These are phyloP conservation scores for Rhamphomyia laevipes DNA, from an alignment of 2,888 invertebrate genomes.

Conservation along the genomic window DNA sequence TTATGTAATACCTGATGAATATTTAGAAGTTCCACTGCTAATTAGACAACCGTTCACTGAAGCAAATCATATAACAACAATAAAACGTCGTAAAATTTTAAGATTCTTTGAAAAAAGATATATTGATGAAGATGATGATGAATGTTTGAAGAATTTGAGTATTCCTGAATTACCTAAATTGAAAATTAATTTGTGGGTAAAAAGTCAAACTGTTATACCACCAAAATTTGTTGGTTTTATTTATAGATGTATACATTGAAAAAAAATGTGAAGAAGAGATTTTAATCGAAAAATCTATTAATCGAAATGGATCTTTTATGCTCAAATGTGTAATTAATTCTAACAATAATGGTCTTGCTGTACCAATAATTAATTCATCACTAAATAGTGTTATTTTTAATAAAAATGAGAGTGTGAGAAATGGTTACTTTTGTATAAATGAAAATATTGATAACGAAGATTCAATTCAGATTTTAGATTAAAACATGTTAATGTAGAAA, in stretches of 20 bases:
- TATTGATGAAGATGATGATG: slow-evolving; percentile 8
- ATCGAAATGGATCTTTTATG: too few relatives aligned
- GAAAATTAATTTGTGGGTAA: slow-evolving; percentile 10
- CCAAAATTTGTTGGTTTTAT: slow-evolving; percentile 12
- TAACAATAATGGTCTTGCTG: too few relatives aligned
- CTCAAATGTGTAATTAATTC: too few relatives aligned
- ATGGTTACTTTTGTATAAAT: too few relatives aligned
- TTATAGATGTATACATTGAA: slow-evolving; percentile 1
- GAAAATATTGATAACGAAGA: too few relatives aligned
- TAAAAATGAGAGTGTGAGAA: too few relatives aligned
- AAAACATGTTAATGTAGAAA: too few relatives aligned
- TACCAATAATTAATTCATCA: too few relatives aligned
- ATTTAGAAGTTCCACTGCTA: slow-evolving; percentile 8
- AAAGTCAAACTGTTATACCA: slow-evolving; percentile 11
- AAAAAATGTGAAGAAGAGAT: too few relatives aligned
- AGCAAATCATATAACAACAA: slow-evolving; percentile 10
- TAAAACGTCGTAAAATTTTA: slow-evolving; percentile 10
- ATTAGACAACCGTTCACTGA: slow-evolving; percentile 12
- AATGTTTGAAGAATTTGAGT: slow-evolving; percentile 8
- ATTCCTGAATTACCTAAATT: slow-evolving; percentile 7
- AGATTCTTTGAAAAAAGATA: slow-evolving; percentile 10
- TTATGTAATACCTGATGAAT: slow-evolving; percentile 9
- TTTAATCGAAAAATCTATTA: too few relatives aligned
- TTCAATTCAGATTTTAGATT: too few relatives aligned
- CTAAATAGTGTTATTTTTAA: too few relatives aligned